Percentiles rank a stretch among this genome's conserved stretches.
Evolutionary conservation across 2,113 vertebrate species (phyloP).

Genomic region (Tympanuchus pallidicinctus): DNA sequence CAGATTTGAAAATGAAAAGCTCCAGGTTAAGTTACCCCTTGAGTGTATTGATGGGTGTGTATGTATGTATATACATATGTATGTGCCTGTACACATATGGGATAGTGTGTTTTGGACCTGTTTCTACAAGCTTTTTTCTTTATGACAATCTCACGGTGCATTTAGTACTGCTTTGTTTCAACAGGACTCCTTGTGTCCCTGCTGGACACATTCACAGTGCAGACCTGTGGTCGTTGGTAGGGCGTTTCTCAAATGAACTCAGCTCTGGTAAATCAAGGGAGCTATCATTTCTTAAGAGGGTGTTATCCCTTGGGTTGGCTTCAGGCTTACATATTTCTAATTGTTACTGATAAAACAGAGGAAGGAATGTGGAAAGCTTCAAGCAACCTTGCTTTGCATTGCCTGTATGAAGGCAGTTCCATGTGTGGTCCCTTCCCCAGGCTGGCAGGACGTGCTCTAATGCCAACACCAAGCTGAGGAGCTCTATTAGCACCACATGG

Average conservation of each 20-base stretch:
- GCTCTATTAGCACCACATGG: background rate
- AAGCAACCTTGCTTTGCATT: background rate
- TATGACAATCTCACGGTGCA: background rate
- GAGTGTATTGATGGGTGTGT: background rate
- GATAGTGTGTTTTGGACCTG: background rate
- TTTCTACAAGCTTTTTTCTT: background rate
- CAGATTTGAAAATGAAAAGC: background rate
- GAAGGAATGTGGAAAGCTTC: background rate
- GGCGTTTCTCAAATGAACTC: background rate
- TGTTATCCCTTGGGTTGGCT: background rate
- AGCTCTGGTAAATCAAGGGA: background rate
- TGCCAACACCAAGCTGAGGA: fast-evolving
- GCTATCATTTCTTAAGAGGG: background rate
- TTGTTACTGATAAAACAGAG: background rate
- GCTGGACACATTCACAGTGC: background rate
- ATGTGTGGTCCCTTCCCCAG: background rate
- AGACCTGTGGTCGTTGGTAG: background rate
- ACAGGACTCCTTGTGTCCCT: background rate
- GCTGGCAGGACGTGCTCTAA: background rate
- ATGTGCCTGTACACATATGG: background rate
- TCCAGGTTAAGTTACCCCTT: background rate
- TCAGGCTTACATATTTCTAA: background rate
- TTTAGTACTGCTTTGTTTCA: background rate
- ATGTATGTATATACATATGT: background rate
- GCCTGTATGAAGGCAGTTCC: background rate